Percentiles rank a stretch among this genome's conserved stretches.
Evolutionary conservation across 1,140 invertebrate genomes (phyloP).

Genomic region (Ylistrum balloti): DNA sequence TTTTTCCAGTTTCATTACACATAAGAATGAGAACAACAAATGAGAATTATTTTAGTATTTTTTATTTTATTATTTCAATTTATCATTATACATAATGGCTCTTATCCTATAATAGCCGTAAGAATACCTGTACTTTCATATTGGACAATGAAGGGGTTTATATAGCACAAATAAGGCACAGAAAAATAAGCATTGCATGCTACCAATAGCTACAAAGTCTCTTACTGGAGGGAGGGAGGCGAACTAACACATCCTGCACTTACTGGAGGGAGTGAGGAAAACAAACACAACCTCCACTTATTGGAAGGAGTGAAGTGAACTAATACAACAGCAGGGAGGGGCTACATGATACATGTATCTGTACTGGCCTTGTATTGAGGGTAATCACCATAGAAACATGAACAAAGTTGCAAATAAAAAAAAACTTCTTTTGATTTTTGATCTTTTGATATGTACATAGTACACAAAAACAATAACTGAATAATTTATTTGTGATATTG

Average conservation of each 20-base stretch:
- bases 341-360: constrained; percentile 24
- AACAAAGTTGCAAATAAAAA: constrained; percentile 1
- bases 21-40: background rate
- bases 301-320: background rate
- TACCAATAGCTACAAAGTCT: constrained; percentile 23
- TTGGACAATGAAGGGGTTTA: constrained; percentile 38
- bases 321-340: constrained; percentile 19
- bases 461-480: constrained; percentile 22
- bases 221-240: background rate
- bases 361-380: constrained; percentile 27
- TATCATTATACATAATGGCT: constrained; percentile 28
- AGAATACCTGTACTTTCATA: constrained; percentile 39
- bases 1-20: too few species aligned
- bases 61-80: constrained; percentile 41
- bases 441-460: constrained; percentile 25
- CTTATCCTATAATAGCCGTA: constrained; percentile 30
- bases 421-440: background rate
- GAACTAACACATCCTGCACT: background rate
- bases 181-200: constrained; percentile 38
- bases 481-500: background rate
- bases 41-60: background rate
- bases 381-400: background rate
- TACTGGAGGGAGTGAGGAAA: constrained; percentile 31
- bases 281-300: constrained; percentile 1
- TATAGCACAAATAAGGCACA: constrained; percentile 34